Conservation (phyloP, 2,888 invertebrate genomes). For the Pharmacophagus antenor region DNA sequence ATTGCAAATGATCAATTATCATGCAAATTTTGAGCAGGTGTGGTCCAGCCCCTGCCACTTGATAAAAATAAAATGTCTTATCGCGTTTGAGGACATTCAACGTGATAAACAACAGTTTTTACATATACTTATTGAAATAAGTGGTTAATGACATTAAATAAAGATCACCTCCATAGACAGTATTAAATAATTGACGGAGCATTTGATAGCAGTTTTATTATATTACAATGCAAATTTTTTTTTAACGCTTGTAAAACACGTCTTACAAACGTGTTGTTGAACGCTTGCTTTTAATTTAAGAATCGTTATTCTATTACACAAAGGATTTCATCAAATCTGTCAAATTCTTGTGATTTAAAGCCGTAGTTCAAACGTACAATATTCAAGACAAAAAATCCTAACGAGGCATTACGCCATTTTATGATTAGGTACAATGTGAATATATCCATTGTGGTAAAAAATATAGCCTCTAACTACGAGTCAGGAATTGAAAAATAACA, state of each 20-base stretch:
- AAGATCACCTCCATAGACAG: background rate
- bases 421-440: background rate
- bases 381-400: background rate
- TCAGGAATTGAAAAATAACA: background rate
- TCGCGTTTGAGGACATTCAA: conserved; percentile 37
- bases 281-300: background rate
- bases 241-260: background rate
- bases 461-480: background rate
- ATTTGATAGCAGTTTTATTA: background rate
- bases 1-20: conserved; percentile 71
- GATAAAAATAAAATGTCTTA: conserved; percentile 3
- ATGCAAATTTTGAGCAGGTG: conserved; percentile 66
- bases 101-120: conserved; percentile 51
- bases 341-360: no score
- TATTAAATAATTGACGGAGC: background rate
- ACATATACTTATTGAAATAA: conserved; percentile 33
- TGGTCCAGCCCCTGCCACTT: conserved; percentile 31
- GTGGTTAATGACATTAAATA: no score
- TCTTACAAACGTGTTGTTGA: background rate
- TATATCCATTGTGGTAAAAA: background rate
- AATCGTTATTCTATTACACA: background rate
- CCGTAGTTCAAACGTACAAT: background rate
- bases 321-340: no score
- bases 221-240: background rate
- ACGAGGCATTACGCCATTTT: background rate